Base-by-base conservation (phyloP, 92 coral and sea anemone species). In the Hydrozoanthus gracilis region DNA sequence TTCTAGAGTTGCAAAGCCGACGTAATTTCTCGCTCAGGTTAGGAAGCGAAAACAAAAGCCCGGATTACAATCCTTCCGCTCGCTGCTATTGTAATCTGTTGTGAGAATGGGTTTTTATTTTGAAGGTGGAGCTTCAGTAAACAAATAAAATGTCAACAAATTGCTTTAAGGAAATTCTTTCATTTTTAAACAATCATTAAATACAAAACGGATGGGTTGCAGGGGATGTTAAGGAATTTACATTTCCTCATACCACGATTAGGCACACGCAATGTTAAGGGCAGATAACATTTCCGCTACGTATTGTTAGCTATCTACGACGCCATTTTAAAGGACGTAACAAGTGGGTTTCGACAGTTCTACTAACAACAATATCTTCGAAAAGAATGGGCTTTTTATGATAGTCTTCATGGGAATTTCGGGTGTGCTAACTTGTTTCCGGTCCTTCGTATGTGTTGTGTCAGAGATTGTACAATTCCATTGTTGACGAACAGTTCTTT, bases 101-200 rank as follows among this genome's bases (percentile, higher is more conserved):
- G 15, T 11, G 64, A 9, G 76, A 20, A 45, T 45, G 76, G 20
- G 50, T 66, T 66, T 17, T 3, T 66, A 69, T 20, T 44, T 69
- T 70, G 39, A 44, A 70, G 75, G 44, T 10, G 75, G 75, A 45
- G 7, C 47, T 39, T 5, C 7, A 11, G 45, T 10, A 72, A 47
- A 72, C 55, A 72, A 72, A 72, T 10, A 72, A 72, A 72, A 44
- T 48, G 77, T 45, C 27, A 72, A 72, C 45, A 52, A 52, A 4
- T 72, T 46, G 47, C 47, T 72, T 72, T 72, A 47, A 47, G n/a
- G 17, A 46, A 72, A 44, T 4, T 6, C 17, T 44, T 72, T 72
- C 35, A 45, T 72, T 72, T 72, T 72, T 71, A 2, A 4, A 16
- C 3, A n/a, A 12, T 47, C 77, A 47, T 2, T 44, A 52, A 46